Conservation (phyloP, 2,888 invertebrate species). For the Cetonia aurata region DNA sequence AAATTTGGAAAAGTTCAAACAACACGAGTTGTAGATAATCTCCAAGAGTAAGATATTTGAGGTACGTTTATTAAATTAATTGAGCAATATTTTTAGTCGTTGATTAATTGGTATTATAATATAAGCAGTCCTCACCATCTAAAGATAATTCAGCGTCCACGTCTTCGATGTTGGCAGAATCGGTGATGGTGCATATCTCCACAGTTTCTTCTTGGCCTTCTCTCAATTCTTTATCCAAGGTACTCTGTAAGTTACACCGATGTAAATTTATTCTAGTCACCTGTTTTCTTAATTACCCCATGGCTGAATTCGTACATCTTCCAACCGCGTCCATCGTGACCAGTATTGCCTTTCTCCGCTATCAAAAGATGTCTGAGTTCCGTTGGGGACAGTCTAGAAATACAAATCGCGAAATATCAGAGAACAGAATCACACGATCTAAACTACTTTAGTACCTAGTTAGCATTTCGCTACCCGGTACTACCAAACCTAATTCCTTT, state of each 20-base stretch:
- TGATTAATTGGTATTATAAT: no score
- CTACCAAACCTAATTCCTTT: slow-evolving; percentile 59
- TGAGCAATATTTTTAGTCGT: no score
- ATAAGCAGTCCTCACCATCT: slow-evolving; percentile 70
- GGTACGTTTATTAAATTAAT: no score
- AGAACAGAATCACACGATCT: not conserved
- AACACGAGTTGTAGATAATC: no score
- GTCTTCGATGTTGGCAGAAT: slow-evolving; percentile 68
- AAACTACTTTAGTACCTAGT: slow-evolving; percentile 56
- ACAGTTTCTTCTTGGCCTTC: slow-evolving; percentile 22
- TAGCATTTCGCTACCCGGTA: slow-evolving; percentile 61
- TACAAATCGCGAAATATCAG: not conserved
- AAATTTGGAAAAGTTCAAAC: no score
- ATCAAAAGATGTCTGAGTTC: slow-evolving; percentile 46
- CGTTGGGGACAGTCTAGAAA: slow-evolving; percentile 51
- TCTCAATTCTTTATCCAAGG: slow-evolving; percentile 30
- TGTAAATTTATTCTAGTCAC: not conserved
- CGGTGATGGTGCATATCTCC: slow-evolving; percentile 67
- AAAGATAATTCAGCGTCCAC: slow-evolving; percentile 70
- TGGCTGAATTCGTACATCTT: slow-evolving; percentile 67
- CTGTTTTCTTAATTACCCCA: slow-evolving; percentile 58
- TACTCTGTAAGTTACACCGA: slow-evolving; percentile 2
- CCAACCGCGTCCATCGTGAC: slow-evolving; percentile 61
- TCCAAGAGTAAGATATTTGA: no score
- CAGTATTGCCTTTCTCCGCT: not conserved